Evolutionary conservation across 2,888 invertebrate genomes (phyloP).

Genomic region (Zygaena filipendulae): DNA sequence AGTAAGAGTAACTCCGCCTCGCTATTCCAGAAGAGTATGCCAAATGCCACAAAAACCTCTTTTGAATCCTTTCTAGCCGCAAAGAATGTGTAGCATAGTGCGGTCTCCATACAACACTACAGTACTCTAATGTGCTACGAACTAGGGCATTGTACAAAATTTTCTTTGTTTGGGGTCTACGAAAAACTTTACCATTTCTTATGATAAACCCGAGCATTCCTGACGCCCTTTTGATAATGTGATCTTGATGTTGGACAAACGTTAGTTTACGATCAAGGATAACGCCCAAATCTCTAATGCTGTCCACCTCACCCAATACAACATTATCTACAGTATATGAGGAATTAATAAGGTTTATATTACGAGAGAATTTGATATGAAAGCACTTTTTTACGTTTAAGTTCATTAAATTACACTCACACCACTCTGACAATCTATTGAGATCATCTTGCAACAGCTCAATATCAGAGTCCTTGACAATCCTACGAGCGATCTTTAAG

Average conservation of each 20-base stretch:
- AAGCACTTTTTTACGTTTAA: conserved; percentile 7
- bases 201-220: no score
- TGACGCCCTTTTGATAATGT: no score
- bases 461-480: conserved; percentile 3
- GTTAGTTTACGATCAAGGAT: conserved; percentile 4
- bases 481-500: conserved; percentile 6
- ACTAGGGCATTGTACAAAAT: no score
- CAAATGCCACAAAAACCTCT: no score
- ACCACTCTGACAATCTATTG: conserved; percentile 7
- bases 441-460: conserved; percentile 9
- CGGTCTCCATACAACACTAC: no score
- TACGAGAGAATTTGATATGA: conserved; percentile 7
- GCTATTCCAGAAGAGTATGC: no score
- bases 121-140: no score
- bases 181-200: no score
- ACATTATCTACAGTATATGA: conserved; percentile 3
- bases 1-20: no score
- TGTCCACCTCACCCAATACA: not conserved
- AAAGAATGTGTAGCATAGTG: no score
- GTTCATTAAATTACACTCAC: conserved; percentile 4
- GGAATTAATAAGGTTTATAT: conserved; percentile 1
- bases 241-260: not conserved
- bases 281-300: conserved; percentile 10
- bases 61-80: no score
- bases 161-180: no score